phyloP scores from a whole-genome alignment of 2,888 invertebrate genomes.

The Amphipoea lucens region DNA sequence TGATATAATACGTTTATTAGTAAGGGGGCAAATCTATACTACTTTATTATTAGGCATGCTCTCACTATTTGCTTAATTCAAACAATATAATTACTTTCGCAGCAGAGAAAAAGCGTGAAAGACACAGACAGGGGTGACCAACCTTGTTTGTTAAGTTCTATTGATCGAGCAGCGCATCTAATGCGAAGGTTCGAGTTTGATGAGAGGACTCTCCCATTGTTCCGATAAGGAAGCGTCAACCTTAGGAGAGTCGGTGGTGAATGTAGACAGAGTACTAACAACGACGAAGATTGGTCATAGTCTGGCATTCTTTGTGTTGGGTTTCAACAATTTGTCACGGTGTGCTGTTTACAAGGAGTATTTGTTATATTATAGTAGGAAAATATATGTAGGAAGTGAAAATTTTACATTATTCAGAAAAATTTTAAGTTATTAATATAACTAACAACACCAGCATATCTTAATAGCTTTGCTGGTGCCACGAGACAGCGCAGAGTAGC shows the following conservation, averaged over 20 bases:
- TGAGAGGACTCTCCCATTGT: slow-evolving; percentile 75
- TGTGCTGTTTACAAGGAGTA: slow-evolving; percentile 26
- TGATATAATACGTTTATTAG: too few species aligned
- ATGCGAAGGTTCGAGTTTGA: slow-evolving; percentile 71
- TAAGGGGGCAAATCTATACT: neutral
- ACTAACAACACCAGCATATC: neutral
- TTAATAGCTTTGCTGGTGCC: neutral
- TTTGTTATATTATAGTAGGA: slow-evolving; percentile 17
- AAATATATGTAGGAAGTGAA: slow-evolving; percentile 15
- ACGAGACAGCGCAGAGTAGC: neutral
- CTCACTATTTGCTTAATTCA: neutral
- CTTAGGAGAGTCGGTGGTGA: slow-evolving; percentile 55
- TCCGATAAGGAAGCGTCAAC: slow-evolving; percentile 65
- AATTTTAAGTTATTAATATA: neutral
- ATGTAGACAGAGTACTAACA: slow-evolving; percentile 40
- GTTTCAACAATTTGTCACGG: slow-evolving; percentile 42
- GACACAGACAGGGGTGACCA: slow-evolving; percentile 46
- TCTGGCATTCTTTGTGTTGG: slow-evolving; percentile 60
- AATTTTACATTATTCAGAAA: neutral
- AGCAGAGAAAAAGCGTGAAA: slow-evolving; percentile 47
- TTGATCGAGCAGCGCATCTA: slow-evolving; percentile 61
- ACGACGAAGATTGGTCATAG: slow-evolving; percentile 60
- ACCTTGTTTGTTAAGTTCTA: slow-evolving; percentile 55
- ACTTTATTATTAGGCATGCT: neutral
- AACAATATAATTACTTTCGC: neutral